Evolutionary conservation across 2,888 invertebrate genomes (phyloP).

Genomic region (Tipula vernalis): DNA sequence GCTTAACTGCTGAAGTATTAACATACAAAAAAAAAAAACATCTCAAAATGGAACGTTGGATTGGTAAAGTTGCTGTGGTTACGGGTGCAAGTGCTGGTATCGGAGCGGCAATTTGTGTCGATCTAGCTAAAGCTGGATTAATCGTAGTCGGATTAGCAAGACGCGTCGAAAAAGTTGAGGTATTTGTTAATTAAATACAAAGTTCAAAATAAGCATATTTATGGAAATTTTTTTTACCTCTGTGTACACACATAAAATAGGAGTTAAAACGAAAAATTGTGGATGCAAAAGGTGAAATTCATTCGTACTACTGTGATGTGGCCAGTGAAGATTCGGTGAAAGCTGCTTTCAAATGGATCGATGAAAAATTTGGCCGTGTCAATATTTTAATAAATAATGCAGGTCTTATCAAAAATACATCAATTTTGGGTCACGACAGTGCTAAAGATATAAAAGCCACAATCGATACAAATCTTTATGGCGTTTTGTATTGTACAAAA

Average conservation of each 20-base stretch:
- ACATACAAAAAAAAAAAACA: too few species aligned
- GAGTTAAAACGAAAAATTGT: conserved; percentile 17
- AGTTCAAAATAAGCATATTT: not conserved
- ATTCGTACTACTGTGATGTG: conserved; percentile 39
- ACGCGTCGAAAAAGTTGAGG: conserved; percentile 33
- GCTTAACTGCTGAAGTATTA: too few species aligned
- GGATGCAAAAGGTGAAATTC: conserved; percentile 25
- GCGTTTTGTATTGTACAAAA: conserved; percentile 34
- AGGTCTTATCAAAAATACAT: conserved; percentile 29
- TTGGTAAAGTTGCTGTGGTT: conserved; percentile 40
- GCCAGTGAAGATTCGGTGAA: conserved; percentile 32
- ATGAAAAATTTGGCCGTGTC: conserved; percentile 37
- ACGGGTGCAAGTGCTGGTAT: conserved; percentile 50
- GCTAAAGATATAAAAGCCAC: conserved; percentile 23
- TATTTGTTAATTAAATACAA: not conserved
- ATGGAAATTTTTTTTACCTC: conserved; percentile 23
- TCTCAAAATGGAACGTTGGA: conserved; percentile 25
- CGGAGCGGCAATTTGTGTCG: conserved; percentile 36
- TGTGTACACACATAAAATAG: conserved; percentile 27
- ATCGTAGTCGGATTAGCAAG: conserved; percentile 42
- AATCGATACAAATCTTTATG: conserved; percentile 37
- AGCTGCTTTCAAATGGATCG: conserved; percentile 38
- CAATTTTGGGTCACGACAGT: conserved; percentile 21
- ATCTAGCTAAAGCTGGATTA: conserved; percentile 37
- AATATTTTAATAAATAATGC: conserved; percentile 47